Percentiles rank a stretch among this genome's conserved stretches.
phyloP scores from a whole-genome alignment of 2,113 vertebrate genomes.

The Oryzias woworae region DNA sequence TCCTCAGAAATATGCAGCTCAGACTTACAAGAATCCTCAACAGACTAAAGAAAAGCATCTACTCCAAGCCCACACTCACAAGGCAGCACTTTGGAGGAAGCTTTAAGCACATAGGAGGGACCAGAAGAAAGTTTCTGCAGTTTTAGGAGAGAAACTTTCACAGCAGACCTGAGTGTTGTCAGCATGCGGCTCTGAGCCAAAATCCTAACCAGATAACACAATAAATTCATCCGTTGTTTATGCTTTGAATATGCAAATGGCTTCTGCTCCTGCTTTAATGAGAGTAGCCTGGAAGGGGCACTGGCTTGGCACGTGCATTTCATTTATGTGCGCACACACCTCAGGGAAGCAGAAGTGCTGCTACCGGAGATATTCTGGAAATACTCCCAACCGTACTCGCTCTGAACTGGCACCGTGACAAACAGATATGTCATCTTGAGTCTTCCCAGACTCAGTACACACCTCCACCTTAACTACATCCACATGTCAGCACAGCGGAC shows the following conservation, averaged over 20 bases:
- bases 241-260: constrained; percentile 7
- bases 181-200: not conserved
- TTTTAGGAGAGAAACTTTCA: too few relatives aligned
- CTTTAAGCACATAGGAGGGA: too few relatives aligned
- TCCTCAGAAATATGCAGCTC: constrained; percentile 42
- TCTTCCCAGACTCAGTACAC: constrained; percentile 38
- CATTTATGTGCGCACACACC: constrained; percentile 2
- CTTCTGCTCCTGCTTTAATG: constrained; percentile 10
- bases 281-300: constrained; percentile 12
- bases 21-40: constrained; percentile 53
- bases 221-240: not conserved
- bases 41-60: constrained; percentile 23
- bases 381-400: constrained; percentile 21
- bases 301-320: not conserved
- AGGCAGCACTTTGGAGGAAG: too few relatives aligned
- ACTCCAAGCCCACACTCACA: too few relatives aligned
- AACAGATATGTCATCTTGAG: constrained; percentile 61
- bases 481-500: constrained; percentile 36
- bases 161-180: too few relatives aligned
- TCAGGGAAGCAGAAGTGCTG: constrained; percentile 4
- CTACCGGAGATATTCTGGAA: constrained; percentile 27
- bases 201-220: not conserved
- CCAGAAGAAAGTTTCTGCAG: too few relatives aligned
- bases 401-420: constrained; percentile 51
- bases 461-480: constrained; percentile 41